phyloP scores from a whole-genome alignment of 2,113 vertebrate species.

The Daboia siamensis region DNA sequence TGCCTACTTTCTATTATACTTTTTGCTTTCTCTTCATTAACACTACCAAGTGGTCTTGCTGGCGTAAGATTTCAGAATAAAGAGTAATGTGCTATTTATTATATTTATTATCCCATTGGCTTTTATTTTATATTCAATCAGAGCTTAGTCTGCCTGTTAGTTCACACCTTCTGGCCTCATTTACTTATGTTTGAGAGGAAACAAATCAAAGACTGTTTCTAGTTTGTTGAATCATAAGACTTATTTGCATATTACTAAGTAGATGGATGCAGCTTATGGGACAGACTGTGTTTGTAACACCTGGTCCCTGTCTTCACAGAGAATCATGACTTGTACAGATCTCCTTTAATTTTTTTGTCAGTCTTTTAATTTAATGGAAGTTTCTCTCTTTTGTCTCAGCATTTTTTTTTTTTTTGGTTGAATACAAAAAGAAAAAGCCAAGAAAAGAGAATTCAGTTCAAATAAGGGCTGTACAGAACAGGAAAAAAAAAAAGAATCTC shows the following conservation, averaged over 20 bases:
- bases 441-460: background rate
- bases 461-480: background rate
- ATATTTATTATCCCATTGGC: background rate
- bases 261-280: background rate
- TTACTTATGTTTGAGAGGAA: background rate
- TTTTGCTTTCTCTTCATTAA: background rate
- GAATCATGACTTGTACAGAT: background rate
- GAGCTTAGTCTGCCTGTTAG: background rate
- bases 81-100: background rate
- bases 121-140: background rate
- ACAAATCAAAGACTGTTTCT: background rate
- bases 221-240: background rate
- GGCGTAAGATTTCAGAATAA: background rate
- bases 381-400: background rate
- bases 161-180: background rate
- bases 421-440: background rate
- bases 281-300: background rate
- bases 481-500: background rate
- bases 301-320: background rate
- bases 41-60: background rate
- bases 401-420: background rate
- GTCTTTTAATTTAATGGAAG: background rate
- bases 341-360: background rate
- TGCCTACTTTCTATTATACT: no score
- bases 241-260: background rate